Conservation (phyloP, 2,797 vertebrate genomes). For the Enteromius viviparus region DNA sequence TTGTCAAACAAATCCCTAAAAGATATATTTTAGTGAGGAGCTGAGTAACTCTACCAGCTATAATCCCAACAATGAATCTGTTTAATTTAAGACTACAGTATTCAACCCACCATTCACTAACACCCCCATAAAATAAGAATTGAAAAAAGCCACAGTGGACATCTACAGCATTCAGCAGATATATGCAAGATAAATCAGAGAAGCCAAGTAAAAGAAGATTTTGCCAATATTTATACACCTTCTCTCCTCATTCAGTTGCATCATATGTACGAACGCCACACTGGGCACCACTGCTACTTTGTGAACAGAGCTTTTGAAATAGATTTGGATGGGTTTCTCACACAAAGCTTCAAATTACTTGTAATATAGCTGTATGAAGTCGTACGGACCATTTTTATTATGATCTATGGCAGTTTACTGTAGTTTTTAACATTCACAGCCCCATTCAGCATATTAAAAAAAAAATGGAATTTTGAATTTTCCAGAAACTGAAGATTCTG, state of each 20-base stretch:
- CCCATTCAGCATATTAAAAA: neutral
- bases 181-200: slow-evolving; percentile 16
- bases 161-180: slow-evolving; percentile 4
- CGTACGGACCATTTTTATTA: neutral
- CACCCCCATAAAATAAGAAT: neutral
- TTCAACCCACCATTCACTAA: slow-evolving; percentile 15
- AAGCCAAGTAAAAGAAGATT: neutral
- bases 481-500: neutral
- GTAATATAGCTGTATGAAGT: neutral
- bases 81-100: slow-evolving; percentile 31
- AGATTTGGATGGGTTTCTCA: neutral
- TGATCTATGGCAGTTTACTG: neutral
- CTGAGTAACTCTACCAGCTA: neutral
- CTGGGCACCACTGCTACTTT: neutral
- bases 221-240: neutral
- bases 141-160: slow-evolving; percentile 14
- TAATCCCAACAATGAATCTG: slow-evolving; percentile 42
- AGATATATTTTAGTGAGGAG: slow-evolving; percentile 30
- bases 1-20: slow-evolving; percentile 42
- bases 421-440: neutral
- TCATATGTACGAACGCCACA: neutral
- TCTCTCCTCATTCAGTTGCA: neutral
- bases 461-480: neutral
- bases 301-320: neutral
- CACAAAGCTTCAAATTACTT: neutral